phyloP scores from a whole-genome alignment of 1,140 invertebrate species.

The Polypedilum vanderplanki region DNA sequence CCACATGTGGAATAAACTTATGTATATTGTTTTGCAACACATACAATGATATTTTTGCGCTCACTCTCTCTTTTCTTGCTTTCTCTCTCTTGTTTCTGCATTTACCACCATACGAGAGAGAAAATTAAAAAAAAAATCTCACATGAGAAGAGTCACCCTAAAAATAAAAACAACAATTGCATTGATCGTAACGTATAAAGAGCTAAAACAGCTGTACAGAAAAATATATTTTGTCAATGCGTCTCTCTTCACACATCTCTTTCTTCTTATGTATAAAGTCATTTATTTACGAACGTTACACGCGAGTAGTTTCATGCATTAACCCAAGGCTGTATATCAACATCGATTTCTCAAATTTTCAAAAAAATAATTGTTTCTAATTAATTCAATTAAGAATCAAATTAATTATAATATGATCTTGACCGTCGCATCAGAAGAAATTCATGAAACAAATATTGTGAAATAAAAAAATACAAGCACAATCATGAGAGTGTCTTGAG shows the following conservation, averaged over 20 bases:
- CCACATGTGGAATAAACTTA: background rate
- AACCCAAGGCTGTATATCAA: background rate
- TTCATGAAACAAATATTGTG: too few species aligned
- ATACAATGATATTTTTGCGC: background rate
- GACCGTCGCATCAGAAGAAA: background rate
- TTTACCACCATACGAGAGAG: background rate
- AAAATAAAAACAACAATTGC: background rate
- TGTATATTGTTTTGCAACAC: background rate
- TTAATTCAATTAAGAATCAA: constrained; percentile 3
- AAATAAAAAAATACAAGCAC: too few species aligned
- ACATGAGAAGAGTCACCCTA: background rate
- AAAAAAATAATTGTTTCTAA: background rate
- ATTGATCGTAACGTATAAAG: background rate
- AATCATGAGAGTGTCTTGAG: too few species aligned
- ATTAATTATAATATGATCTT: background rate
- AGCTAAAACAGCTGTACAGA: constrained; percentile 5
- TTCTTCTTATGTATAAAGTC: background rate
- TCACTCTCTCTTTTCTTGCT: background rate
- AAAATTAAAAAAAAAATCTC: background rate
- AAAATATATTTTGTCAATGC: background rate
- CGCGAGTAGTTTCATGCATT: background rate
- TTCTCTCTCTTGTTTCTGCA: background rate
- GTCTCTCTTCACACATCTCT: background rate
- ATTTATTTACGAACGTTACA: constrained; percentile 19
- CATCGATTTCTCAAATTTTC: background rate